phyloP scores from a whole-genome alignment of 2,113 vertebrate species.

The Mastomys coucha region DNA sequence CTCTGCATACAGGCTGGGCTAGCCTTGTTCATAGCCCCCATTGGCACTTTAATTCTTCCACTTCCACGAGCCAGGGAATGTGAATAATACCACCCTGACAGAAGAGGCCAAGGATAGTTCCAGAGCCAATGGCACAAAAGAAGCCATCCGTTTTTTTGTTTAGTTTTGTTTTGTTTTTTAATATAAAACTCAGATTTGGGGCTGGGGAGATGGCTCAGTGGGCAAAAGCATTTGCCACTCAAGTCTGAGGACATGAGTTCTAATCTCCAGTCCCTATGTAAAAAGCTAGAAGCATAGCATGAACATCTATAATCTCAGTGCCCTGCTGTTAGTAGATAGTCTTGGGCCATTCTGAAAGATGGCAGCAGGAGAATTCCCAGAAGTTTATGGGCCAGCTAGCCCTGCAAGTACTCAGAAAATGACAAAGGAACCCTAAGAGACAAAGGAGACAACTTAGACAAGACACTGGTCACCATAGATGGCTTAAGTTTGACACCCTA shows the following conservation, averaged over 20 bases:
- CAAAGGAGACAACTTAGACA: no score
- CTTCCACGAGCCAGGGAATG: slow-evolving; percentile 21
- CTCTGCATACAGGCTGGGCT: background rate
- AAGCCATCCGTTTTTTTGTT: background rate
- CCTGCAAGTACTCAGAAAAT: background rate
- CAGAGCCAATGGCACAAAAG: no score
- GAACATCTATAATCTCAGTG: background rate
- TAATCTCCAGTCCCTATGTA: background rate
- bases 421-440: no score
- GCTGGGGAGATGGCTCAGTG: background rate
- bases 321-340: background rate
- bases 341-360: background rate
- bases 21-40: background rate
- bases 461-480: background rate
- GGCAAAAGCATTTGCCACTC: background rate
- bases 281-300: background rate
- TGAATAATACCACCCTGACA: slow-evolving; percentile 3
- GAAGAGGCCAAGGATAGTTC: no score
- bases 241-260: background rate
- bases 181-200: background rate
- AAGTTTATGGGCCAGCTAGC: background rate
- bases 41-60: background rate
- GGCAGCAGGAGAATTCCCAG: background rate
- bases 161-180: background rate
- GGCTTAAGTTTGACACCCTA: background rate